These are phyloP conservation scores for Achlya flavicornis DNA, from an alignment of 2,888 invertebrate genomes.

Conservation along the genomic window DNA sequence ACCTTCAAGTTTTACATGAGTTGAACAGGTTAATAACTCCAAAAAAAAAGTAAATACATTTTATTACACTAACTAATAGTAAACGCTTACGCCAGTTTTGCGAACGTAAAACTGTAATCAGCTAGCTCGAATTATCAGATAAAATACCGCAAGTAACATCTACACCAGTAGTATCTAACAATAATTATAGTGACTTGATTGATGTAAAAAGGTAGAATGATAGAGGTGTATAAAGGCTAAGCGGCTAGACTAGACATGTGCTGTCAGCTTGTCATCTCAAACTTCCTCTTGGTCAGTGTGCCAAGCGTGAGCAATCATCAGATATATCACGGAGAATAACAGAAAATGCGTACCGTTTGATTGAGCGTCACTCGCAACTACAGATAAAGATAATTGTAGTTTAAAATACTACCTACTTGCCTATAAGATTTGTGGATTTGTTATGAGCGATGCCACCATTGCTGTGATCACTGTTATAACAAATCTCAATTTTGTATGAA, in stretches of 20 bases:
- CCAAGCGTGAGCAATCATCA: constrained; percentile 61
- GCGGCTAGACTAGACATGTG: constrained; percentile 43
- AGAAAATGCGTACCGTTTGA: constrained; percentile 46
- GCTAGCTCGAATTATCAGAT: no score
- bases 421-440: constrained; percentile 12
- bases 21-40: constrained; percentile 21
- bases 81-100: no score
- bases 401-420: constrained; percentile 20
- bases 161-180: background rate
- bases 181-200: constrained; percentile 15
- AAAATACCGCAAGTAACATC: background rate
- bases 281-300: constrained; percentile 63
- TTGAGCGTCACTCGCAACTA: constrained; percentile 24
- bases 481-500: constrained; percentile 17
- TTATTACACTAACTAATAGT: no score
- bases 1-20: constrained; percentile 23
- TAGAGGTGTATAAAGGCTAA: constrained; percentile 25
- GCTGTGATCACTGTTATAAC: background rate
- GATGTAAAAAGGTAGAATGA: constrained; percentile 22
- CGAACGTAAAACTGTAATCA: no score
- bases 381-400: constrained; percentile 24
- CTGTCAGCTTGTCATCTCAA: constrained; percentile 58
- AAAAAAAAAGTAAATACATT: background rate
- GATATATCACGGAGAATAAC: constrained; percentile 47
- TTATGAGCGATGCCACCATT: background rate